Evolutionary conservation across 1,140 invertebrate species (phyloP).

Genomic region (Brachionus sp.): DNA sequence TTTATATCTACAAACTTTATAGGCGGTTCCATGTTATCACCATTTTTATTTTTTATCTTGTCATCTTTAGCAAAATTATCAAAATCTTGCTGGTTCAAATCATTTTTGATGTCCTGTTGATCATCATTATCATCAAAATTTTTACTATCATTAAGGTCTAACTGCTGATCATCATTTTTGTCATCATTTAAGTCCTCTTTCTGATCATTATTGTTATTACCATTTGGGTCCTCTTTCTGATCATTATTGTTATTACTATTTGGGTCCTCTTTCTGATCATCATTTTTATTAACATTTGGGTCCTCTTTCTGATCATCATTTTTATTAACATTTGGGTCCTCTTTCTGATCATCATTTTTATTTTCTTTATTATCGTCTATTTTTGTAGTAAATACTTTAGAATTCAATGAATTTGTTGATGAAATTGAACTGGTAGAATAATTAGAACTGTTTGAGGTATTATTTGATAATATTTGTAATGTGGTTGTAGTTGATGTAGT

Average conservation of each 20-base stretch:
- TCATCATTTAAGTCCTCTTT: neutral
- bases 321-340: neutral
- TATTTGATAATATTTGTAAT: no score
- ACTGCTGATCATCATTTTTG: neutral
- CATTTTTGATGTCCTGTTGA: neutral
- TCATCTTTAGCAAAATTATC: neutral
- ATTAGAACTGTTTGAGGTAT: no score
- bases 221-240: slow-evolving; percentile 6
- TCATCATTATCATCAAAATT: neutral
- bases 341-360: neutral
- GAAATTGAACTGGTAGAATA: neutral
- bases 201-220: neutral
- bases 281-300: neutral
- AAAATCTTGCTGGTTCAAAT: neutral
- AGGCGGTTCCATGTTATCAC: neutral
- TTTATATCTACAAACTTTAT: neutral
- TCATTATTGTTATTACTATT: neutral
- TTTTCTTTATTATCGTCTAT: neutral
- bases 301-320: neutral
- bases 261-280: neutral
- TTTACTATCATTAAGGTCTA: neutral
- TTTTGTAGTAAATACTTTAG: neutral
- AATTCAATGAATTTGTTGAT: neutral
- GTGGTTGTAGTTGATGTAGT: neutral
- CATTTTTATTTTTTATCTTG: neutral